Evolutionary conservation across 2,888 invertebrate genomes (phyloP).

Genomic region (Agriopis leucophaearia): DNA sequence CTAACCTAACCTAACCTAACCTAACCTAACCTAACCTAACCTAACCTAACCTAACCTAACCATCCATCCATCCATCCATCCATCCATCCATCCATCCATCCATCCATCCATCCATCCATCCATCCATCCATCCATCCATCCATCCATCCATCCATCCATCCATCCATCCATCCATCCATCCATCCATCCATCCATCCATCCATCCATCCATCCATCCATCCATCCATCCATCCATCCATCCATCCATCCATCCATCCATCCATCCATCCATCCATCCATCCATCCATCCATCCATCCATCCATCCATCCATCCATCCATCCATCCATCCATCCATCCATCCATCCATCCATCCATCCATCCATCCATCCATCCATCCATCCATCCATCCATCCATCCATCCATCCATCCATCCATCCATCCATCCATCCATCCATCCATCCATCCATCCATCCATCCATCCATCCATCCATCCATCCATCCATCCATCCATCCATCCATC

Average conservation of each 20-base stretch:
- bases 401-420: constrained; percentile 1
- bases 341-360: constrained; percentile 1
- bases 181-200: constrained; percentile 1
- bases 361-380: constrained; percentile 1
- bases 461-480: constrained; percentile 1
- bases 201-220: constrained; percentile 1
- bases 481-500: constrained; percentile 1
- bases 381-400: constrained; percentile 1
- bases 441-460: constrained; percentile 1
- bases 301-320: constrained; percentile 1
- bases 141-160: constrained; percentile 1
- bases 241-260: constrained; percentile 1
- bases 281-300: constrained; percentile 1
- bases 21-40: no score
- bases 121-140: constrained; percentile 1
- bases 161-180: constrained; percentile 1
- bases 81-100: constrained; percentile 1
- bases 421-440: constrained; percentile 1
- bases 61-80: constrained; percentile 1
- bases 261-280: constrained; percentile 1
- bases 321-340: constrained; percentile 1
- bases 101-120: constrained; percentile 1
- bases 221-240: constrained; percentile 1
- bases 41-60: neutral
- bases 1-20: no score